These are phyloP conservation scores for Heteronetta atricapilla DNA, from an alignment of 2,113 vertebrate species.

Conservation along the genomic window DNA sequence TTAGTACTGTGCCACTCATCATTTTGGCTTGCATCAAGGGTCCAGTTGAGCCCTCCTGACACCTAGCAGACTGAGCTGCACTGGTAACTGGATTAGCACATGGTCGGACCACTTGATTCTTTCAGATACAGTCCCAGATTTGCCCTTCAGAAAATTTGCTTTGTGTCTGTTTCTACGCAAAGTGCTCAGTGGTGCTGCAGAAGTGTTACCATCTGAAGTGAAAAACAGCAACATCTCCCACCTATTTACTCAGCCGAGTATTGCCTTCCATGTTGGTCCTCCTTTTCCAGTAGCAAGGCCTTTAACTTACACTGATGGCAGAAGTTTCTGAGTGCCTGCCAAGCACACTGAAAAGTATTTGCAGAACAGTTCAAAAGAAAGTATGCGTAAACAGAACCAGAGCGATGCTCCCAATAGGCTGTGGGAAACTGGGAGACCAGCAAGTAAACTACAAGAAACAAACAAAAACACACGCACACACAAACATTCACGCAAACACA, in stretches of 20 bases:
- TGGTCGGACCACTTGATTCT: not conserved
- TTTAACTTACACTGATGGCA: not conserved
- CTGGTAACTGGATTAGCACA: not conserved
- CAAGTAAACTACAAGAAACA: not conserved
- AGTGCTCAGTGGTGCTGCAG: not conserved
- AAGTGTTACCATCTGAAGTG: not conserved
- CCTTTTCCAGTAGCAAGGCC: not conserved
- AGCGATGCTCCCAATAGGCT: not conserved
- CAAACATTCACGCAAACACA: not conserved
- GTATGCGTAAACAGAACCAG: not conserved
- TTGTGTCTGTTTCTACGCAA: not conserved
- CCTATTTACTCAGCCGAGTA: not conserved
- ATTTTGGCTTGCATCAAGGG: not conserved
- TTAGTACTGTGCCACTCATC: not conserved
- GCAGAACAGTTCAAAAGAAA: not conserved
- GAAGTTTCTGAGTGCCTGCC: not conserved
- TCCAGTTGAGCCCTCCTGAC: not conserved
- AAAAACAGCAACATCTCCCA: not conserved
- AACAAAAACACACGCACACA: not conserved
- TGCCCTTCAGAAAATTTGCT: not conserved
- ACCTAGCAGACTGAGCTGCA: not conserved
- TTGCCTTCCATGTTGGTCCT: not conserved
- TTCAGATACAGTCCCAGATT: not conserved
- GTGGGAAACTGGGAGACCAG: not conserved
- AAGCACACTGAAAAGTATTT: not conserved